Evolutionary conservation across 2,797 vertebrate genomes (phyloP), one percentile per base, ranked within the genome.

Genomic region (Sebastes trivittatus): DNA sequence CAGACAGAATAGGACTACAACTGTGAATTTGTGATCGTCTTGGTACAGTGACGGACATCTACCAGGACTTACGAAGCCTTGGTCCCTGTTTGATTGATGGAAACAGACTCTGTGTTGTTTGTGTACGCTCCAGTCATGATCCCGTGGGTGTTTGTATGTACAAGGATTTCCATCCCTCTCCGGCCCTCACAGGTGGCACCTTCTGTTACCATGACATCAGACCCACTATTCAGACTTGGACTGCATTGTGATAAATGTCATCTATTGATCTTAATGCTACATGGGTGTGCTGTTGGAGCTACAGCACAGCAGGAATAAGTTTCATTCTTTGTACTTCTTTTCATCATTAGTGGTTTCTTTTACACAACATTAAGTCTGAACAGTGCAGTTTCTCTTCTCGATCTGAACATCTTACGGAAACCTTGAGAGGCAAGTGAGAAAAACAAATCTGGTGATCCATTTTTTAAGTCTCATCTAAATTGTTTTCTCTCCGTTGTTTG

Each of bases 191-290:
- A 27, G 52, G 55, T 38, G 60, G 64, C 55, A 49, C 66, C 67
- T 77, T 76, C 56, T 27, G 88, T 90, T 87, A 80, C 82, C 83
- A 87, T 90, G 85, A 83, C 88, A 88, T 82, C 83, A 66, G 77
- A 75, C 52, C 66, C 2, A 3, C 68, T 60, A 49, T 63, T 83
- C 79, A 81, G 72, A 63, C 79, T 63, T 34, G n/a, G n/a, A 65
- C 72, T 75, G 69, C 68, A 73, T 80, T 80, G 72, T 76, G 75
- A 82, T 75, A 72, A 76, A 83, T 85, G 85, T 85, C 80, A 85
- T 75, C 77, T 77, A 82, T 78, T 75, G 82, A 84, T 76, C 80
- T 61, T 74, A 77, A 70, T 78, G 22, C 32, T 64, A 4, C 46
- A 58, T 16, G 27, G 58, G 46, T 14, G 56, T 20, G 65, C 55